Conservation (phyloP, 1,140 invertebrate genomes). For the Pseudomyrmex pallidus region DNA sequence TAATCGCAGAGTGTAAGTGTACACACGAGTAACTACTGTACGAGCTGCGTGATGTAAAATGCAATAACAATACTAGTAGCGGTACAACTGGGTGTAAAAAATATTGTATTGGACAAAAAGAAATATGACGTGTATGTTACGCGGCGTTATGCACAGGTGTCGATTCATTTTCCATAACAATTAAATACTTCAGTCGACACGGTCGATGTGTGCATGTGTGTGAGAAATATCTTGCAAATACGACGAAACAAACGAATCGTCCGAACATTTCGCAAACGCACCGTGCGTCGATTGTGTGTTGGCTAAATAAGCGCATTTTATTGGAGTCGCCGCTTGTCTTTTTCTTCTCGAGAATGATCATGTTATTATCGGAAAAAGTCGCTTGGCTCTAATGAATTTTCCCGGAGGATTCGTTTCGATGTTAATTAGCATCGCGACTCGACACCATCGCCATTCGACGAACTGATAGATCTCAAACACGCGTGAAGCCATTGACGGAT, state of each 20-base stretch:
- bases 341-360: not conserved
- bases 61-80: too few relatives aligned
- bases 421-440: slow-evolving; percentile 48
- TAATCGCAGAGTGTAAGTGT: not conserved
- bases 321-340: not conserved
- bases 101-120: not conserved
- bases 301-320: slow-evolving; percentile 5
- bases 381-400: slow-evolving; percentile 30
- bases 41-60: not conserved
- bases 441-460: slow-evolving; percentile 47
- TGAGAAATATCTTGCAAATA: not conserved
- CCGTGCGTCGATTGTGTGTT: not conserved
- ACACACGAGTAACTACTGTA: too few relatives aligned
- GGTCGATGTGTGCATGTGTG: not conserved
- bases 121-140: too few relatives aligned
- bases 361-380: not conserved
- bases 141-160: not conserved
- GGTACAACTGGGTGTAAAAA: not conserved
- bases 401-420: slow-evolving; percentile 7
- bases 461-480: slow-evolving; percentile 35
- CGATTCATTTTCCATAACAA: slow-evolving; percentile 9
- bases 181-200: slow-evolving; percentile 38
- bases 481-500: slow-evolving; percentile 54
- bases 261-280: not conserved
- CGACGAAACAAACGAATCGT: slow-evolving; percentile 21